Percentiles rank a stretch among this genome's conserved stretches.
These are phyloP conservation scores for Caenorhabditis sp. DNA, from an alignment of 2,888 invertebrate genomes.

Conservation along the genomic window DNA sequence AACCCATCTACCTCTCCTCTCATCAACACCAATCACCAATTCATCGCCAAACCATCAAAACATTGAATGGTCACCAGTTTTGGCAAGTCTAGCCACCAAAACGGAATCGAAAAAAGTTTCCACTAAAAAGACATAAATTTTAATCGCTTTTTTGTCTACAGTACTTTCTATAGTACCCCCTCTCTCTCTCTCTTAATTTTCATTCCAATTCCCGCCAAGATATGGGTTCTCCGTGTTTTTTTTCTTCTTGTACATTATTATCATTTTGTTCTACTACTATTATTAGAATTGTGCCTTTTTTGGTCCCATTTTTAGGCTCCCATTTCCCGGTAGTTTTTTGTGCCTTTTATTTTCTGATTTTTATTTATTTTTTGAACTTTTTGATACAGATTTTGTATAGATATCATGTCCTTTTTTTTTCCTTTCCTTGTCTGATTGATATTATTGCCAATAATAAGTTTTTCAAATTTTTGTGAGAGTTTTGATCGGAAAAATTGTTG, in stretches of 20 bases:
- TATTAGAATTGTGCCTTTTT: not conserved
- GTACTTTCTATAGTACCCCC: too few relatives aligned
- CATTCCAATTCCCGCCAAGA: not conserved
- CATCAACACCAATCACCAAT: not conserved
- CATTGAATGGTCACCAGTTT: constrained; percentile 39
- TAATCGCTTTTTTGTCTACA: not conserved
- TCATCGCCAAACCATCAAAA: constrained; percentile 5
- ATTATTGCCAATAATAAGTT: constrained; percentile 21
- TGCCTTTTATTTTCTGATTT: constrained; percentile 10
- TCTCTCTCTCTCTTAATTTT: not conserved
- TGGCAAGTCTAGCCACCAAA: constrained; percentile 31
- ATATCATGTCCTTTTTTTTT: not conserved
- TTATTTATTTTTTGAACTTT: not conserved
- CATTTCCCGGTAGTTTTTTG: constrained; percentile 12
- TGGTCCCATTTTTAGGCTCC: not conserved
- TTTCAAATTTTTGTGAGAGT: constrained; percentile 2
- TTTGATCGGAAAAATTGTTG: not conserved
- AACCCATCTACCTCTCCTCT: not conserved
- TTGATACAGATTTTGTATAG: not conserved
- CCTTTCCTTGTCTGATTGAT: constrained; percentile 1
- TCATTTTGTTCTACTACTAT: constrained; percentile 1
- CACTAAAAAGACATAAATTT: not conserved
- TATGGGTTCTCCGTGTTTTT: not conserved
- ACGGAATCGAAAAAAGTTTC: constrained; percentile 29
- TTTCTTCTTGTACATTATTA: constrained; percentile 4